Conservation (phyloP, 2,797 vertebrate genomes). For the Anniella stebbinsi region DNA sequence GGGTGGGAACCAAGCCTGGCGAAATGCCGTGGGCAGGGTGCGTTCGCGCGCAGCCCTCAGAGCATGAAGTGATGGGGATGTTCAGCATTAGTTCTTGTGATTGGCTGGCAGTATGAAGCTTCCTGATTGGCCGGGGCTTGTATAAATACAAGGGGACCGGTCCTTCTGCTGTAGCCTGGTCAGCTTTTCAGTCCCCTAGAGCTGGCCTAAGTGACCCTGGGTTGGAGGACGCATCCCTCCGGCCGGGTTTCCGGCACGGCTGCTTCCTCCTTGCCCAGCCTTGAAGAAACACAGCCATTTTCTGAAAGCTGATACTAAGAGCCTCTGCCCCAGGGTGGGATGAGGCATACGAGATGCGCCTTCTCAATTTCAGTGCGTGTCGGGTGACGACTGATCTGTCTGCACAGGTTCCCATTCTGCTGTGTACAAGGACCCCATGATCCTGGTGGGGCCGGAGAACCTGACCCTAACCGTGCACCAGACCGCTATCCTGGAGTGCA, state of each 20-base stretch:
- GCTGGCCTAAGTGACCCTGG: neutral
- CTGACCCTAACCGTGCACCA: constrained; percentile 98
- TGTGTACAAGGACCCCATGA: constrained; percentile 96
- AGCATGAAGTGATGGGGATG: neutral
- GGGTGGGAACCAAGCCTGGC: no score
- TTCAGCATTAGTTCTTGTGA: neutral
- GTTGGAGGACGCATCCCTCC: neutral
- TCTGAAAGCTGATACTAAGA: neutral
- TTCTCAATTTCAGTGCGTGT: neutral
- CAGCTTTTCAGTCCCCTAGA: neutral
- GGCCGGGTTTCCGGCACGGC: neutral
- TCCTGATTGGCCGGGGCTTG: neutral
- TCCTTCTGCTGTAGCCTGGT: no score
- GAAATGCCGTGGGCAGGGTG: no score
- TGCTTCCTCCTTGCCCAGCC: neutral
- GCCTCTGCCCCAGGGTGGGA: no score
- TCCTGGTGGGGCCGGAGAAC: constrained; percentile 97
- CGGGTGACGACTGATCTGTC: constrained; percentile 43
- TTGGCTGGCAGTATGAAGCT: no score
- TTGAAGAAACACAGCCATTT: neutral
- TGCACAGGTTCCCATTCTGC: constrained; percentile 89
- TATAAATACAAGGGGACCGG: no score
- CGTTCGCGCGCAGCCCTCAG: no score
- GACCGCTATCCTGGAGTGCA: constrained; percentile 96
- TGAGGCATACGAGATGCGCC: no score